Evolutionary conservation across 2,797 vertebrate species (phyloP).

Genomic region (Hybognathus amarus): DNA sequence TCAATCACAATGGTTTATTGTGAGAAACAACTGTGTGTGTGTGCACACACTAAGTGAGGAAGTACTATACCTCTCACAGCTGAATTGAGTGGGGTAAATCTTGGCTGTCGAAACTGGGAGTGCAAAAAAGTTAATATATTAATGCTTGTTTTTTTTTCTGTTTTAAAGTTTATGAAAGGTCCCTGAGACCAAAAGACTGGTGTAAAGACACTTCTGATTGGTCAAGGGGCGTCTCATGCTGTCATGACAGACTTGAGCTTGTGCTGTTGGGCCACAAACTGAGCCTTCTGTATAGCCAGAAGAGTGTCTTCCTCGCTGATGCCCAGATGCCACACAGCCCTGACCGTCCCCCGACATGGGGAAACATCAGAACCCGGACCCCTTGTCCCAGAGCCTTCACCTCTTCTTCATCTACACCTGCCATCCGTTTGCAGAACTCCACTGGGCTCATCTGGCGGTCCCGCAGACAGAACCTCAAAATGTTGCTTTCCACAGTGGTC

Average conservation of each 20-base stretch:
- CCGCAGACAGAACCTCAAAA: constrained; percentile 72
- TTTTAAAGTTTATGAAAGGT: neutral
- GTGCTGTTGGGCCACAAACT: constrained; percentile 75
- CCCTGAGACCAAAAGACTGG: neutral
- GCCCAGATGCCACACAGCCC: constrained; percentile 82
- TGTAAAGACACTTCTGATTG: neutral
- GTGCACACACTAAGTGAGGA: neutral
- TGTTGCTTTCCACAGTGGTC: constrained; percentile 81
- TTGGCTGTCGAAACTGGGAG: neutral
- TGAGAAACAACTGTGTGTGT: neutral
- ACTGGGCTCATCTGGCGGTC: constrained; percentile 59
- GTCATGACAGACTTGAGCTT: constrained; percentile 51
- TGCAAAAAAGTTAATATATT: neutral
- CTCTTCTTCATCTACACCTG: constrained; percentile 72
- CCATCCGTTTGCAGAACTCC: constrained; percentile 79
- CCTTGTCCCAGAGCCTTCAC: constrained; percentile 68
- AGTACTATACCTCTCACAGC: neutral
- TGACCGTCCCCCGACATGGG: constrained; percentile 69
- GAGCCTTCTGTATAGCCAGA: constrained; percentile 80
- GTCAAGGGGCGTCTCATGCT: constrained; percentile 21
- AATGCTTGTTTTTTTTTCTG: neutral
- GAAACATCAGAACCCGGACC: constrained; percentile 77
- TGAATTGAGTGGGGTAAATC: neutral
- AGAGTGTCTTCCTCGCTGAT: constrained; percentile 78
- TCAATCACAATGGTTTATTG: constrained; percentile 11